A percentile compares a stretch with the other conserved stretches of the same genome.
phyloP scores from a whole-genome alignment of 2,888 invertebrate species.

The Cryptosula pallasiana region DNA sequence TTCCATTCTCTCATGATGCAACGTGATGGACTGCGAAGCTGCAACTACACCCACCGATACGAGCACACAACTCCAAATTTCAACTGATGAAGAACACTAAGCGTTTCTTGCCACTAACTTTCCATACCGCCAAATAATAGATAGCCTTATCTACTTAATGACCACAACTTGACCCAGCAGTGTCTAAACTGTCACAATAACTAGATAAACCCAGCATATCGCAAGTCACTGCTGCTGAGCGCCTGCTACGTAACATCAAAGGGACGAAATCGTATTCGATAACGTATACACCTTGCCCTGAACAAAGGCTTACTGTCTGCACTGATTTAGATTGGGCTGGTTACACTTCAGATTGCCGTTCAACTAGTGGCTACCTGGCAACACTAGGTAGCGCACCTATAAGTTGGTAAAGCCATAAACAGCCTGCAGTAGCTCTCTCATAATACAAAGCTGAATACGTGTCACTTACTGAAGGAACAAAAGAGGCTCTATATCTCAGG shows the following conservation, averaged over 20 bases:
- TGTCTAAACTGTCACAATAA: not conserved
- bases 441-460: too few relatives aligned
- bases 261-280: not conserved
- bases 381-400: too few relatives aligned
- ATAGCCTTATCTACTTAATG: not conserved
- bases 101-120: not conserved
- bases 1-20: not conserved
- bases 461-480: too few relatives aligned
- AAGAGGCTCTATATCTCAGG: too few relatives aligned
- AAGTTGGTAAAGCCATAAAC: too few relatives aligned
- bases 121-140: not conserved
- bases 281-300: too few relatives aligned
- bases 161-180: not conserved
- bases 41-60: not conserved
- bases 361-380: too few relatives aligned
- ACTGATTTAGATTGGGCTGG: too few relatives aligned
- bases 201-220: not conserved
- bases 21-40: not conserved
- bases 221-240: not conserved
- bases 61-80: not conserved
- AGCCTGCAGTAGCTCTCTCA: too few relatives aligned
- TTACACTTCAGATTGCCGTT: too few relatives aligned
- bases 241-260: not conserved
- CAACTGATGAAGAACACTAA: not conserved
- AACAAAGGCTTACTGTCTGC: too few relatives aligned